Evolutionary conservation across 2,113 vertebrate genomes (phyloP).

Genomic region (Nerophis lumbriciformis): DNA sequence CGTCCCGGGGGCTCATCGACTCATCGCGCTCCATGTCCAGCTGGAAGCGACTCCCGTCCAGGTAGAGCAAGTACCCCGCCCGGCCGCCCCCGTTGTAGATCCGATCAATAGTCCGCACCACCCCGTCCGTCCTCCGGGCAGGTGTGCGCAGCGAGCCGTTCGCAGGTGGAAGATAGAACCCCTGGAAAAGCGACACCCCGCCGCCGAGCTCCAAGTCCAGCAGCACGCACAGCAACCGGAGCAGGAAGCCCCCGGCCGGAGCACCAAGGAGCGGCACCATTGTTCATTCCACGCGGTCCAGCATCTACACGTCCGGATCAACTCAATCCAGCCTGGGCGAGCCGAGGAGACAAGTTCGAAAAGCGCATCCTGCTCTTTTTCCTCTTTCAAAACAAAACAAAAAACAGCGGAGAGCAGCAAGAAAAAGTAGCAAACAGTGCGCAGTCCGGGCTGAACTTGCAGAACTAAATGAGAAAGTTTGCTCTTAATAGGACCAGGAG

Average conservation of each 20-base stretch:
- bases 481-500: constrained; percentile 72
- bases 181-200: constrained; percentile 42
- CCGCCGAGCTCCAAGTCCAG: constrained; percentile 41
- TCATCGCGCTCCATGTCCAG: constrained; percentile 86
- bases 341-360: constrained; percentile 35
- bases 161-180: constrained; percentile 66
- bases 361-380: constrained; percentile 58
- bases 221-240: constrained; percentile 60
- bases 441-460: constrained; percentile 72
- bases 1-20: constrained; percentile 58
- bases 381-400: constrained; percentile 42
- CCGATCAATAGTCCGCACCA: constrained; percentile 80
- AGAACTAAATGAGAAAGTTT: constrained; percentile 78
- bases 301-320: constrained; percentile 30
- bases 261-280: constrained; percentile 53
- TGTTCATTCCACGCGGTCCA: constrained; percentile 46
- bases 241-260: constrained; percentile 36
- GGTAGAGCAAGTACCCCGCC: constrained; percentile 85
- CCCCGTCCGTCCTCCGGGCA: constrained; percentile 70
- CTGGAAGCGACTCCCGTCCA: constrained; percentile 81
- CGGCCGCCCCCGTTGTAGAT: constrained; percentile 86
- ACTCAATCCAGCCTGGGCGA: constrained; percentile 17
- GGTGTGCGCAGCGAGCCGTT: constrained; percentile 58
- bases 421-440: constrained; percentile 33
- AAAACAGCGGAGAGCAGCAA: constrained; percentile 40